phyloP scores from a whole-genome alignment of 23 tunicate species.

The Halocynthia aurantium region DNA sequence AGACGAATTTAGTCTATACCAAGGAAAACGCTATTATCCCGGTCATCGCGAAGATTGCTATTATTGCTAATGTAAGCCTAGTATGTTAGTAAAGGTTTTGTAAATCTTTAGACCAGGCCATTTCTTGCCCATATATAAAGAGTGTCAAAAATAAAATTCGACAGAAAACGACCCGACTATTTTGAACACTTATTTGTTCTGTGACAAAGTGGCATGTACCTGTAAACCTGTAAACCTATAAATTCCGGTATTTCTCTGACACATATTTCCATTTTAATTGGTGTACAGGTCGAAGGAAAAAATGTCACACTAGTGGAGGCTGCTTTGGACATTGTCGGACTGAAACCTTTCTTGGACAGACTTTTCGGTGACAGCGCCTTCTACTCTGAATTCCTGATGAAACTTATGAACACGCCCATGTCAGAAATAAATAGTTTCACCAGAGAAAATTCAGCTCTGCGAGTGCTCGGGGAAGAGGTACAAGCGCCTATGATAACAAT shows the following conservation, averaged over 20 bases:
- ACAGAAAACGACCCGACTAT: too few relatives aligned
- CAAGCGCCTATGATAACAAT: not conserved
- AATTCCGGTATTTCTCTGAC: too few relatives aligned
- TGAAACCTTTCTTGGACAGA: slow-evolving; percentile 17
- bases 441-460: slow-evolving; percentile 2
- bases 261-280: too few relatives aligned
- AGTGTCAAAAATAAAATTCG: too few relatives aligned
- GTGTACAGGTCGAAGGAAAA: not conserved
- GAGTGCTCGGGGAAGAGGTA: slow-evolving; percentile 1
- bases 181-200: too few relatives aligned
- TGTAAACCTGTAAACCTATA: too few relatives aligned
- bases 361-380: not conserved
- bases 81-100: not conserved
- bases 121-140: too few relatives aligned
- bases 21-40: not conserved
- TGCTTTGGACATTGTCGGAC: slow-evolving; percentile 12
- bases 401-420: slow-evolving; percentile 5
- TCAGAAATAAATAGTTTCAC: not conserved
- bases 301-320: slow-evolving; percentile 8
- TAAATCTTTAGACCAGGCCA: too few relatives aligned
- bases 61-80: not conserved
- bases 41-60: not conserved
- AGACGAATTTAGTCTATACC: not conserved
- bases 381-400: slow-evolving; percentile 3
- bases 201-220: too few relatives aligned